Percentiles rank a stretch among this genome's conserved stretches.
These are phyloP conservation scores for Caenorhabditis sp. DNA, from an alignment of 2,888 invertebrate genomes.

Conservation along the genomic window DNA sequence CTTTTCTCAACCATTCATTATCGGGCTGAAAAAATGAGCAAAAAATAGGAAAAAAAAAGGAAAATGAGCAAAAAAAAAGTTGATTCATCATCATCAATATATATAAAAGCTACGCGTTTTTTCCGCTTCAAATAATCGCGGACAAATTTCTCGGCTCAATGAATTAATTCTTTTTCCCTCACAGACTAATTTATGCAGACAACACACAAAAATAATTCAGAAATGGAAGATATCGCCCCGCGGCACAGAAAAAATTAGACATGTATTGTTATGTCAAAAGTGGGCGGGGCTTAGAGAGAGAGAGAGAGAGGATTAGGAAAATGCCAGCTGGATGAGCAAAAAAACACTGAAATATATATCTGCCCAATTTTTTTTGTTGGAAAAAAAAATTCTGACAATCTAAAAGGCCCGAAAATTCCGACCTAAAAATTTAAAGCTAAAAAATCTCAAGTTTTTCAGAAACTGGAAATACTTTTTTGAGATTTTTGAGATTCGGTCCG, in stretches of 20 bases:
- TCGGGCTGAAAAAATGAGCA: neutral
- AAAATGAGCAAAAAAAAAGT: no score
- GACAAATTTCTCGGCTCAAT: neutral
- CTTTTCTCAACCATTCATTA: slow-evolving; percentile 37
- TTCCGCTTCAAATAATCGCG: neutral
- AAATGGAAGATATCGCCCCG: no score
- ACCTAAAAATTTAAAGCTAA: no score
- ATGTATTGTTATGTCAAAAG: neutral
- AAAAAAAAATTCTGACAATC: no score
- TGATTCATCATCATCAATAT: neutral
- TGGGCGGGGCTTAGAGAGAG: no score
- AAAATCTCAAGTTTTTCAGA: no score
- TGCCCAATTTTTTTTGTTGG: no score
- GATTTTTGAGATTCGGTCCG: no score
- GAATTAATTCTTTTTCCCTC: neutral
- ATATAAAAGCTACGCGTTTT: neutral
- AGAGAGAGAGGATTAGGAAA: neutral
- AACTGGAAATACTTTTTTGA: no score
- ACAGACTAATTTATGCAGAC: neutral
- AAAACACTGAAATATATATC: no score
- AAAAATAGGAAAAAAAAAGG: neutral
- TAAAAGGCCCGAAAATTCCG: no score
- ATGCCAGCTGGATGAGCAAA: neutral
- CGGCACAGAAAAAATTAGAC: slow-evolving; percentile 1
- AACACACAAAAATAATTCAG: neutral